Base-by-base conservation (phyloP, 2,888 invertebrate genomes). In the Papilio gigon region DNA sequence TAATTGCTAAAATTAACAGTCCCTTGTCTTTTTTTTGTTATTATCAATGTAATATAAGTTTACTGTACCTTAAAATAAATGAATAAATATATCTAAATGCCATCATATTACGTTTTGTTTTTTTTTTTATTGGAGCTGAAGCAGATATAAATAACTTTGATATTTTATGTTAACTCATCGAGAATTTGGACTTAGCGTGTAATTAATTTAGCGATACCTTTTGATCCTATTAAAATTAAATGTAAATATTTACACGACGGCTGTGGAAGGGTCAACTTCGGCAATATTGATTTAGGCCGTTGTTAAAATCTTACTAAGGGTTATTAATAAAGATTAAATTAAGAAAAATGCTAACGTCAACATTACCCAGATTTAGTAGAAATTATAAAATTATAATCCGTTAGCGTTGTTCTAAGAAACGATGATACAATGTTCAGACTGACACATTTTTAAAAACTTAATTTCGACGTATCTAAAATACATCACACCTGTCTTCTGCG, bases 191-290 rank as follows among this genome's bases (percentile, higher is more conserved):
- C 72, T 76, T 74, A 75, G 74, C 73, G 75, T 77, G 73, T 71
- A 74, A 76, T 78, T 75, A 76, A 77, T 78, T 74, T 76, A 59
- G 65, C 70, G 71, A 71, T 71, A 68, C 65, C 73, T 74, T 74
- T 73, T 73, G 74, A 76, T 75, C 73, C 74, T 75, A 73, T 76
- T 75, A 76, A 73, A 76, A 76, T 75, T 72, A 69, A 75, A 76
- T 56, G 71, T 74, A 76, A 77, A 77, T 75, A 75, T 76, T 77
- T 76, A 75, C 68, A 70, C 47, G 69, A 59, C 60, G 70, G 59
- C 72, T 68, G 30, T 25, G 30, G 35, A 62, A 72, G 72, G 73
- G 68, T 72, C 73, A 74, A 68, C 69, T 67, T 67, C 47, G 65
- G 66, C 71, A 72, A 74, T 73, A 73, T 74, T 74, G 71, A 71